Percentiles rank a stretch among this genome's conserved stretches.
Conservation (phyloP, 92 coral and sea anemone species). For the Porites divaricata region DNA sequence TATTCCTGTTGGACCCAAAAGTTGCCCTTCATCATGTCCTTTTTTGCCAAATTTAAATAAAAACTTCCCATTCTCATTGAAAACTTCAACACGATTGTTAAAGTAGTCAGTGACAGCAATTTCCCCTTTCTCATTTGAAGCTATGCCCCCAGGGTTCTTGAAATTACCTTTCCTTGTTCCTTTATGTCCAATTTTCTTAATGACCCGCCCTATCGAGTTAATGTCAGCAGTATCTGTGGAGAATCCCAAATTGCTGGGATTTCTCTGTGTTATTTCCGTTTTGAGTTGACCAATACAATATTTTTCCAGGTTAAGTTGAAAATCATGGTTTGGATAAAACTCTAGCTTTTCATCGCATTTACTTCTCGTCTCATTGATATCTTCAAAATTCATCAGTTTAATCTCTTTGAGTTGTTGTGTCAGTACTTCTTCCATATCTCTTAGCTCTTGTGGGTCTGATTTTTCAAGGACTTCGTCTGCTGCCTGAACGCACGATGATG, state of each 20-base stretch:
- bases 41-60: constrained; percentile 85
- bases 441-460: constrained; percentile 55
- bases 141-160: constrained; percentile 84
- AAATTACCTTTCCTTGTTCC: constrained; percentile 78
- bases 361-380: constrained; percentile 38
- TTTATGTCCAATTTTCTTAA: constrained; percentile 83
- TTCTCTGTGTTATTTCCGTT: constrained; percentile 26
- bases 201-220: constrained; percentile 64
- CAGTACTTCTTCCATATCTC: constrained; percentile 65
- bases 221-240: constrained; percentile 33
- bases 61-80: constrained; percentile 73
- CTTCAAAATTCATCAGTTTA: constrained; percentile 70
- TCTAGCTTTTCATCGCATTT: constrained; percentile 68
- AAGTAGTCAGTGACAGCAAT: constrained; percentile 87
- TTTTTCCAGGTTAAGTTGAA: constrained; percentile 49
- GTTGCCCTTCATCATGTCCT: constrained; percentile 75
- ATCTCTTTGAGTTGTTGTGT: constrained; percentile 81
- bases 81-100: constrained; percentile 84
- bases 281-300: constrained; percentile 64
- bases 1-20: constrained; percentile 81
- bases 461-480: constrained; percentile 76
- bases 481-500: constrained; percentile 62
- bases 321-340: constrained; percentile 61
- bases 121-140: constrained; percentile 76
- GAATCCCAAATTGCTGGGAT: constrained; percentile 7